Evolutionary conservation across 2,888 invertebrate species (phyloP), one percentile per base, ranked within the genome.

Genomic region (Corythucha ciliata): DNA sequence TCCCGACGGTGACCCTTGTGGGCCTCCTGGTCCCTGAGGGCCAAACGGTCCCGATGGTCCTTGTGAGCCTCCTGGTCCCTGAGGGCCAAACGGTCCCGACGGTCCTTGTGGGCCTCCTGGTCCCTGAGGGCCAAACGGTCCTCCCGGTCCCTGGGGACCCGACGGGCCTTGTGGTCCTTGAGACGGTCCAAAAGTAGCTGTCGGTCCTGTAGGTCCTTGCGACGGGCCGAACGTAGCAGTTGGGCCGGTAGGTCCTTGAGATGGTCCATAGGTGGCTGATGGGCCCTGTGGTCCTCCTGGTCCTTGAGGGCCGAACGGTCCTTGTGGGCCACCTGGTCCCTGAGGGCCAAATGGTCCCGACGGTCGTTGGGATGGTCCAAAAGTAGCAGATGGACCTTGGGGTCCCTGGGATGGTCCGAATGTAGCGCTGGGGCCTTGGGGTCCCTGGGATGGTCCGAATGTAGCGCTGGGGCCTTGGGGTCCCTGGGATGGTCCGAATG

Each of bases 121-220:
- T 40, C 62, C 63, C 14, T 49, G 51, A 21, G 48, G 33, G 18
- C 52, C 46, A n/a, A 37, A 49, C 7, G 34, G 48, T 26, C 46
- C 44, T n/a, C 58, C 40, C 29, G 56, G 57, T 26, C 57, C 61
- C 51, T 56, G 54, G 20, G 62, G 58, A 10, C 63, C 62, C 22
- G 50, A 18, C 16, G 64, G 60, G 7, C 64, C 63, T 33, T 57
- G 54, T 29, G 45, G 52, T 41, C 64, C 63, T 12, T 69, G 67
- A 45, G 67, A 67, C 5, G 64, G 61, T n/a, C 65, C 63, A 18
- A 67, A 61, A 21, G 66, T 62, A 48, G 54, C 48, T 40, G 53
- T 34, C 1, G 57, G 55, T 26, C 62, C 56, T 14, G 61, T 62
- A 37, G 59, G 52, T 33, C 63, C 61, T 20, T 27, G 26, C 14